Evolutionary conservation across 2,113 vertebrate species (phyloP).

Genomic region (Tyto alba): DNA sequence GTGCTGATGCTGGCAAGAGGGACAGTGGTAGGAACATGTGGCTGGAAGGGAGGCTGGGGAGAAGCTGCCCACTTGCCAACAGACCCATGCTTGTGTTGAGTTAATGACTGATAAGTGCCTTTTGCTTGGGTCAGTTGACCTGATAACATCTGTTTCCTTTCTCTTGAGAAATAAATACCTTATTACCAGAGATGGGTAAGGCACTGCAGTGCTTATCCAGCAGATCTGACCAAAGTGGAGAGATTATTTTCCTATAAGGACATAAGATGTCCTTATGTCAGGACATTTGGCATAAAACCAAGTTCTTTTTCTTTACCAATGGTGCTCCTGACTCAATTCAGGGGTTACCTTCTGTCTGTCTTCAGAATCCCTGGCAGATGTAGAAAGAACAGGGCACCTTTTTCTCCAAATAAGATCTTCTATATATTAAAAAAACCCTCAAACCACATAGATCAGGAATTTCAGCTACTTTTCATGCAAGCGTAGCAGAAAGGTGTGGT

Average conservation of each 20-base stretch:
- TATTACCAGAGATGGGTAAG: not conserved
- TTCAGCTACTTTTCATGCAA: not conserved
- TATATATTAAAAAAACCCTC: not conserved
- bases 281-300: not conserved
- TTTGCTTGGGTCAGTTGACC: not conserved
- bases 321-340: not conserved
- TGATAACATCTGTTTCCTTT: constrained; percentile 13
- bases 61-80: not conserved
- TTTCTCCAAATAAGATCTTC: not conserved
- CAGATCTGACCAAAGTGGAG: not conserved
- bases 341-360: not conserved
- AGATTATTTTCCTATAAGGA: not conserved
- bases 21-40: not conserved
- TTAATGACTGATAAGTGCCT: constrained; percentile 2
- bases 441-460: not conserved
- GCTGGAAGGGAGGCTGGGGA: not conserved
- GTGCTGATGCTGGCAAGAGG: not conserved
- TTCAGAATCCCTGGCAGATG: not conserved
- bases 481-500: not conserved
- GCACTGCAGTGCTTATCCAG: not conserved
- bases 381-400: not conserved
- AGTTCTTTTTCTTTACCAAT: not conserved
- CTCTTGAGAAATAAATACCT: not conserved
- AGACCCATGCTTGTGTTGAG: not conserved
- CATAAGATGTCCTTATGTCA: not conserved